phyloP scores from a whole-genome alignment of 2,888 invertebrate species.

The Pseudococcus viburni region DNA sequence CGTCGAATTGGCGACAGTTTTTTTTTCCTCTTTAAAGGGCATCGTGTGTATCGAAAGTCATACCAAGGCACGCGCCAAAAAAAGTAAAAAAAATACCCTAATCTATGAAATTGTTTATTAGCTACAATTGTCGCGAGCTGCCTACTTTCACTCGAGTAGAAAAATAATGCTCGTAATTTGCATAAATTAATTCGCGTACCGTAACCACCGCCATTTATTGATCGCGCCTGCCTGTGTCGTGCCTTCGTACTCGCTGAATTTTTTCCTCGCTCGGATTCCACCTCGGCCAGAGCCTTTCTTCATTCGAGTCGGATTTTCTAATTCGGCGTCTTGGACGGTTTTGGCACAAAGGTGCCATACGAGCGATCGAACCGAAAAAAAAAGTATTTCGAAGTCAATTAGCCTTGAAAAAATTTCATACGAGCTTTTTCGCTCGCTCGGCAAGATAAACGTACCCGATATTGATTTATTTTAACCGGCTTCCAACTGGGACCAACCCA shows the following conservation, averaged over 20 bases:
- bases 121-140: neutral
- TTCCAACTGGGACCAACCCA: neutral
- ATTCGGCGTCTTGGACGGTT: too few species aligned
- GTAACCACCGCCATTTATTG: neutral
- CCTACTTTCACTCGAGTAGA: slow-evolving; percentile 35
- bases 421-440: neutral
- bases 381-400: slow-evolving; percentile 23
- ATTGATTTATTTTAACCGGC: slow-evolving; percentile 50
- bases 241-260: neutral
- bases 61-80: neutral
- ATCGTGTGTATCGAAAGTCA: too few species aligned
- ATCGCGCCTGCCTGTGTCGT: neutral
- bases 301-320: neutral
- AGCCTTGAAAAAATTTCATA: slow-evolving; percentile 25
- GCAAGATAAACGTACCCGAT: slow-evolving; percentile 9
- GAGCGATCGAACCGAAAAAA: neutral
- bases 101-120: slow-evolving; percentile 41
- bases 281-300: too few species aligned
- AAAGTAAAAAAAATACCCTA: neutral
- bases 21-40: too few species aligned
- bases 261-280: neutral
- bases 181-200: slow-evolving; percentile 31
- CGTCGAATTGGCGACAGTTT: too few species aligned
- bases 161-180: slow-evolving; percentile 29
- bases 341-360: too few species aligned